These are phyloP conservation scores for Harmothoe impar DNA, from an alignment of 2,888 invertebrate species.

Conservation along the genomic window DNA sequence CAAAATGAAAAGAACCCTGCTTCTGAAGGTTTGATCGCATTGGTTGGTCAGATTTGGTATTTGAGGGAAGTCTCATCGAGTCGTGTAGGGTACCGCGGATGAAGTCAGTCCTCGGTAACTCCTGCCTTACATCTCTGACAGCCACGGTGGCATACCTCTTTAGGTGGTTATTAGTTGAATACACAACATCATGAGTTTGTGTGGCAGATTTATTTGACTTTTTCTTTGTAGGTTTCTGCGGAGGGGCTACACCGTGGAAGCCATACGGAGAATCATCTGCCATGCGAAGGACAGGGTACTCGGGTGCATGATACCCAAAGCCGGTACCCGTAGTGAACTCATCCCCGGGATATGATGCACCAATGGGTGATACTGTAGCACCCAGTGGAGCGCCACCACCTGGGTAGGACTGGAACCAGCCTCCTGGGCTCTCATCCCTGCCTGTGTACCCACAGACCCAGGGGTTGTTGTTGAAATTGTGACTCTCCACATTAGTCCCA, in stretches of 20 bases:
- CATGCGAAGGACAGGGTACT: not conserved
- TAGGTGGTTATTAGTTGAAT: not conserved
- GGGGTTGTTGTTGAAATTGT: no score
- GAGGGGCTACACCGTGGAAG: constrained; percentile 18
- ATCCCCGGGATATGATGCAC: not conserved
- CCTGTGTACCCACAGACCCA: no score
- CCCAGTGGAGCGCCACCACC: no score
- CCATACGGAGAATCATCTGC: constrained; percentile 54
- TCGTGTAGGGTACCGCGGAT: constrained; percentile 4
- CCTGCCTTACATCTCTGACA: not conserved
- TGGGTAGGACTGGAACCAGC: no score
- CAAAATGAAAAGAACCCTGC: constrained; percentile 26
- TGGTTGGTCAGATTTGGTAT: not conserved
- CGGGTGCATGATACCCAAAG: no score
- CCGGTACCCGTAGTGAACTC: no score
- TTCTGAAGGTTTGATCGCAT: not conserved
- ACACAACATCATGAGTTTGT: not conserved
- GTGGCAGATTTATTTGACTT: not conserved
- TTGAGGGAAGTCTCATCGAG: constrained; percentile 5
- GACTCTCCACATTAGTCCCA: no score
- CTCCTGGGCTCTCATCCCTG: no score
- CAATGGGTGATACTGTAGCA: not conserved
- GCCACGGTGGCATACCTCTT: not conserved
- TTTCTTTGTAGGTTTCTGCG: not conserved
- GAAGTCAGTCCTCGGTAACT: not conserved